Evolutionary conservation across 92 coral and sea anemone species (phyloP), one percentile per base, ranked within the genome.

Genomic region (Siderastrea siderea): DNA sequence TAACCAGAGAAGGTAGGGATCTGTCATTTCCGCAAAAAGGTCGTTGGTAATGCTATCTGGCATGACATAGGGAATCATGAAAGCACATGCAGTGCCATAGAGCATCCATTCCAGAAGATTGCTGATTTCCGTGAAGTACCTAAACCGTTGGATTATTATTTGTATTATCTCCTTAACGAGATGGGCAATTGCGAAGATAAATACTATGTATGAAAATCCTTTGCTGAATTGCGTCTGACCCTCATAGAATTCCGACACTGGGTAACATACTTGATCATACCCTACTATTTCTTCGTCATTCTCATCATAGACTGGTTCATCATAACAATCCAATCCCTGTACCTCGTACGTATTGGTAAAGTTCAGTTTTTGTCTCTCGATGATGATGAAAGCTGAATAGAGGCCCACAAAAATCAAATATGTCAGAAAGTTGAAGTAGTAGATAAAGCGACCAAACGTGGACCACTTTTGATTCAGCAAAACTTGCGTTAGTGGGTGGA

Each of bases 391-490:
- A 72, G 62, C 74, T 3, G 91, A 86, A 75, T 91, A 94, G 62
- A 64, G 43, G 13, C 89, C 55, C 70, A 90, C 84, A 75, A 94
- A 96, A 51, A 86, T 53, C 55, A 94, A 17, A 57, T 94, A 96
- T 1, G 80, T 26, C n/a, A 92, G 49, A 65, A 94, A 89, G 77
- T 89, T 94, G 6, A 96, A 79, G 71, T 83, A 81, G 79, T 87
- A 94, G 14, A 94, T 61, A 9, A 48, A 69, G 11, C 94, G 86
- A 7, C 97, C 97, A 63, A 94, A 94, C 38, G 92, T 61, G 10
- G 83, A 68, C 98, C 98, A 96, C 60, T 96, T 96, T 57, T 82
- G 84, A 46, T 88, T 86, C 85, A 96, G 62, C 63, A 96, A 87
- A 8, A 62, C 82, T 52, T 85, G 71, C 1, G 96, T 90, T 3